Percentiles rank a stretch among this genome's conserved stretches.
Evolutionary conservation across 2,888 invertebrate species (phyloP).

Genomic region (Agonopterix heracliana): DNA sequence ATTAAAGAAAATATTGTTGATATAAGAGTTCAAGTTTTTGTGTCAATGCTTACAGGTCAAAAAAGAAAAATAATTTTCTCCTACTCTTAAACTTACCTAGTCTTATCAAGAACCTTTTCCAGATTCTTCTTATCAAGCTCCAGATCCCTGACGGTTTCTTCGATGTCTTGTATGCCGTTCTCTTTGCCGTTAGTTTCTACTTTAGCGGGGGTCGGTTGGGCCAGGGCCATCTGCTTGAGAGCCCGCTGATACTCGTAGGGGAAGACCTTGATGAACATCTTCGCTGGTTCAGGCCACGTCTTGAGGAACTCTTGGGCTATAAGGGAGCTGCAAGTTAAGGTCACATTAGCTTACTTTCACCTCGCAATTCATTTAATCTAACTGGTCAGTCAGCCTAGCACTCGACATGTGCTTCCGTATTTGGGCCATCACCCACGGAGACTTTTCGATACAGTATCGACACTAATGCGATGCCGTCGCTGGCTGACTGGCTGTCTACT

Average conservation of each 20-base stretch:
- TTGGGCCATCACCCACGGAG: too few relatives aligned
- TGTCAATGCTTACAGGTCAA: too few relatives aligned
- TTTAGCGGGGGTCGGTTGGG: slow-evolving; percentile 24
- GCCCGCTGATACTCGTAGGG: slow-evolving; percentile 97
- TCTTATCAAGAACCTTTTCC: slow-evolving; percentile 89
- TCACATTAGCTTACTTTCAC: not conserved
- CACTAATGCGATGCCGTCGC: too few relatives aligned
- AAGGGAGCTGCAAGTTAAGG: slow-evolving; percentile 73
- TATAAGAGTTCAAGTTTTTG: too few relatives aligned
- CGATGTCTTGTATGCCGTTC: slow-evolving; percentile 84
- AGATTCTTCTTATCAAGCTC: slow-evolving; percentile 86
- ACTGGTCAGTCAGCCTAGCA: too few relatives aligned
- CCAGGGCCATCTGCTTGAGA: slow-evolving; percentile 79
- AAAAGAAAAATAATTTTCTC: not conserved
- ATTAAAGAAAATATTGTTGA: too few relatives aligned
- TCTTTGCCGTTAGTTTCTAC: slow-evolving; percentile 46
- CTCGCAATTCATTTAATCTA: too few relatives aligned
- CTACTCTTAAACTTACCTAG: slow-evolving; percentile 64
- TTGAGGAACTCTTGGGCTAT: slow-evolving; percentile 87
- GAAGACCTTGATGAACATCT: slow-evolving; percentile 95
- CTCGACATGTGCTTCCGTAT: too few relatives aligned
- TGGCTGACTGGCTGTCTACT: too few relatives aligned
- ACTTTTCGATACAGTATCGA: too few relatives aligned
- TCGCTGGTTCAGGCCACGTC: slow-evolving; percentile 86
- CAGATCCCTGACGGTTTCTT: slow-evolving; percentile 89